A percentile compares a stretch with the other conserved stretches of the same genome.
Evolutionary conservation across 2,113 vertebrate species (phyloP).

Genomic region (Corythornis madagascariensis): DNA sequence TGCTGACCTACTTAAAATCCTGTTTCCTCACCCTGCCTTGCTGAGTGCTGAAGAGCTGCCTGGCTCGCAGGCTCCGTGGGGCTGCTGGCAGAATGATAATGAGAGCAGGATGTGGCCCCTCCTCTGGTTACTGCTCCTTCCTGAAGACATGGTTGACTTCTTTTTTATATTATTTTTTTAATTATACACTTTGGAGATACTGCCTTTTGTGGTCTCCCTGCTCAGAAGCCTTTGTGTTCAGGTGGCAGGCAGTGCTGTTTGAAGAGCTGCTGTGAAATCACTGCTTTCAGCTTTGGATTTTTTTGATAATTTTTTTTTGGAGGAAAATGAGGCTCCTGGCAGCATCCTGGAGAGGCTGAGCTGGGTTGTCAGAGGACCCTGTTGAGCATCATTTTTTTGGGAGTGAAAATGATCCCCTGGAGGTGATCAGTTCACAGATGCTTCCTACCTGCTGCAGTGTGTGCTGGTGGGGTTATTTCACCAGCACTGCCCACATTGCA

Average conservation of each 20-base stretch:
- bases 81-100: slow-evolving; percentile 20
- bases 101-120: background rate
- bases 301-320: background rate
- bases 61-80: background rate
- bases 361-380: background rate
- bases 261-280: background rate
- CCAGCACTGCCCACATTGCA: background rate
- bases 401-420: background rate
- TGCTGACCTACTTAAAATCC: slow-evolving; percentile 54
- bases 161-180: background rate
- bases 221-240: background rate
- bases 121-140: background rate
- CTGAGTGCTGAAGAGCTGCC: background rate
- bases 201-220: background rate
- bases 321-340: background rate
- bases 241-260: background rate
- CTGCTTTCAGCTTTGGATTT: background rate
- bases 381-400: background rate
- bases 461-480: background rate
- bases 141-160: background rate
- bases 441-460: background rate
- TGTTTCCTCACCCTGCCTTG: background rate
- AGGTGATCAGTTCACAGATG: background rate
- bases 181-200: background rate
- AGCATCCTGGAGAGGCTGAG: background rate